Evolutionary conservation across 1,140 invertebrate genomes (phyloP).

Genomic region (Platyscapa corneri): DNA sequence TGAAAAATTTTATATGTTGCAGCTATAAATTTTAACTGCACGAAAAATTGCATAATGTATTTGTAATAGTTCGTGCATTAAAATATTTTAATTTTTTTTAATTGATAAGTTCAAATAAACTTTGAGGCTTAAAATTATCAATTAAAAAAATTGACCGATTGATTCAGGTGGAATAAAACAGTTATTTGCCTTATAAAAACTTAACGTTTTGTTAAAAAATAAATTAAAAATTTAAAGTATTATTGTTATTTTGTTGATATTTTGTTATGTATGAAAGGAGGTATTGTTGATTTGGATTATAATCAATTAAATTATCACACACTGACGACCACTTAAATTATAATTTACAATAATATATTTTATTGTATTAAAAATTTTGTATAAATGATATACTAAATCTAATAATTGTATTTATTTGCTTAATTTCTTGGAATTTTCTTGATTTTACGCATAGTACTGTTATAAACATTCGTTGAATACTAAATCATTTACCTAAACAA

Average conservation of each 20-base stretch:
- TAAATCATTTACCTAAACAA: slow-evolving; percentile 19
- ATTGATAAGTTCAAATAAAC: too few species aligned
- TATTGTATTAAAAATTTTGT: neutral
- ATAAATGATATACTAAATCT: neutral
- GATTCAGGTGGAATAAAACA: neutral
- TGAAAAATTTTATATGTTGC: neutral
- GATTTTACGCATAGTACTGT: neutral
- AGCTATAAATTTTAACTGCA: too few species aligned
- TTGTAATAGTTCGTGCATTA: too few species aligned
- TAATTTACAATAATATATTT: neutral
- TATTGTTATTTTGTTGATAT: slow-evolving; percentile 37
- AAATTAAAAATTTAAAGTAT: neutral
- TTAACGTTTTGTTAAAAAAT: neutral
- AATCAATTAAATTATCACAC: neutral
- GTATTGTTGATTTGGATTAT: neutral
- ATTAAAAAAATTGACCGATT: neutral
- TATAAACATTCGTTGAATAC: slow-evolving; percentile 8
- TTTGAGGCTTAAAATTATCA: too few species aligned
- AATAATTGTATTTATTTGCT: slow-evolving; percentile 11
- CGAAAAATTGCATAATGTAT: too few species aligned
- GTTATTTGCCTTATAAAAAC: neutral
- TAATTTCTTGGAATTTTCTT: neutral
- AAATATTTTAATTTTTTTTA: too few species aligned
- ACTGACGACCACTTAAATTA: neutral
- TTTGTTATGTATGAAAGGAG: slow-evolving; percentile 3